Conservation (phyloP, 2,797 vertebrate species). For the Poliocrania exsul region DNA sequence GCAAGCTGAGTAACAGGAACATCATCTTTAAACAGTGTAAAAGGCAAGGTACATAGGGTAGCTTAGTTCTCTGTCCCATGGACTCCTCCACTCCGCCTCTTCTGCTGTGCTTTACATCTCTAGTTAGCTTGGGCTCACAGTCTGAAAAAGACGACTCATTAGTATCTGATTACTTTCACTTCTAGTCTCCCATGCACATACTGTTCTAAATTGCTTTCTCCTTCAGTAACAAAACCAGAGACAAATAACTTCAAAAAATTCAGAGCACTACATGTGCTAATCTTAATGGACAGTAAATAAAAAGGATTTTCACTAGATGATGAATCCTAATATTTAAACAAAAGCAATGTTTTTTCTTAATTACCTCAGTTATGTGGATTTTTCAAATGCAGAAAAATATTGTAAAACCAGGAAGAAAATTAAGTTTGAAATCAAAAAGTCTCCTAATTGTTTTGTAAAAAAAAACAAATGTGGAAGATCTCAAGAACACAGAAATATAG, state of each 20-base stretch:
- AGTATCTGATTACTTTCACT: neutral
- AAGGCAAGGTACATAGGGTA: neutral
- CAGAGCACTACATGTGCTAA: neutral
- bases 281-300: neutral
- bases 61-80: neutral
- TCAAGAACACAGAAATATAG: neutral
- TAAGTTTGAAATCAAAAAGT: neutral
- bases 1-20: neutral
- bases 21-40: neutral
- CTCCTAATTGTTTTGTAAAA: neutral
- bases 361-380: neutral
- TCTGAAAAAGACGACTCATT: neutral
- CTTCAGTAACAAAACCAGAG: neutral
- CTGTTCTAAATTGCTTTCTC: neutral
- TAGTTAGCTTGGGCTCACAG: neutral
- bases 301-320: neutral
- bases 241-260: neutral
- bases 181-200: neutral
- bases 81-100: neutral
- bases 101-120: neutral
- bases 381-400: neutral
- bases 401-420: neutral
- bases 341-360: neutral
- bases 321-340: neutral
- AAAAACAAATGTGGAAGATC: neutral